These are phyloP conservation scores for Sebastes oblongus DNA, from an alignment of 2,797 vertebrate species.

Conservation along the genomic window DNA sequence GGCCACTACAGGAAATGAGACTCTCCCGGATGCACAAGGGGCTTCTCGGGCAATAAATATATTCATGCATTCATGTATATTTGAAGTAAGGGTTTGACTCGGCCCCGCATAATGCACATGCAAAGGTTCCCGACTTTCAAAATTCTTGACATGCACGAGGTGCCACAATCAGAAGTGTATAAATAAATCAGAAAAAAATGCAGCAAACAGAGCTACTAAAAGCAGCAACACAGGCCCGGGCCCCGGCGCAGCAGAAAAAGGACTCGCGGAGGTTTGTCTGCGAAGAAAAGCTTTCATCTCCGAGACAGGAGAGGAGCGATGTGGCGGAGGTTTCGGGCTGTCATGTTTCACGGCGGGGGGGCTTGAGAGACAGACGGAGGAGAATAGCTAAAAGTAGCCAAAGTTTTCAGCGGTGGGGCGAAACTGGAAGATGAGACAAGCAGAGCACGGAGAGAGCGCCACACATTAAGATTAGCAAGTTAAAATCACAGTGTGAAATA, in stretches of 20 bases:
- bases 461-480: conserved; percentile 34
- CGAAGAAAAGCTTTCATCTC: conserved; percentile 70
- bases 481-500: conserved; percentile 58
- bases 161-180: conserved; percentile 69
- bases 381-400: conserved; percentile 67
- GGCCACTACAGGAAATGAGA: conserved; percentile 68
- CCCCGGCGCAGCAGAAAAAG: background rate
- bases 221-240: conserved; percentile 42
- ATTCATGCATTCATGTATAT: conserved; percentile 76
- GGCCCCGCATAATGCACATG: conserved; percentile 59
- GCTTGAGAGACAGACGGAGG: conserved; percentile 55
- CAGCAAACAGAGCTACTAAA: conserved; percentile 64
- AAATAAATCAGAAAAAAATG: conserved; percentile 75
- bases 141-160: conserved; percentile 60
- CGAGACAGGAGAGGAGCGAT: conserved; percentile 62
- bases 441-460: conserved; percentile 17
- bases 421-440: conserved; percentile 46
- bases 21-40: conserved; percentile 41
- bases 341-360: conserved; percentile 73
- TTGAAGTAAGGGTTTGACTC: conserved; percentile 67
- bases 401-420: conserved; percentile 54
- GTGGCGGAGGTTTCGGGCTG: conserved; percentile 63
- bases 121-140: conserved; percentile 32
- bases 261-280: conserved; percentile 60
- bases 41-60: conserved; percentile 62